These are phyloP conservation scores for Micrastur ruficollis DNA, from an alignment of 2,797 vertebrate species.

Conservation along the genomic window DNA sequence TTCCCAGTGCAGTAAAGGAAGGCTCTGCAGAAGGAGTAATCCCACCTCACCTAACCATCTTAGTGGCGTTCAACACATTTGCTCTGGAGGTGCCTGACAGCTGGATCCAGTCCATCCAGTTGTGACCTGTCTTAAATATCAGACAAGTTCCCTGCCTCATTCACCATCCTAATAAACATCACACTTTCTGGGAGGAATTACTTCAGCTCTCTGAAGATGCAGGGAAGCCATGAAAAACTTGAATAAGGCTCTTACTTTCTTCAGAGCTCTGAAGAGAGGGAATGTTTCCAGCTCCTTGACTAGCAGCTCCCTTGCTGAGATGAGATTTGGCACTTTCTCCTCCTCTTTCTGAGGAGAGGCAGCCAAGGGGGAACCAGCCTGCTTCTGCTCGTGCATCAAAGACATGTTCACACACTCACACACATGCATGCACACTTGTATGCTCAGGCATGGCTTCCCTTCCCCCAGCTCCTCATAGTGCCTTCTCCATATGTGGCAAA, in stretches of 20 bases:
- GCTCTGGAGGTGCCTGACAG: neutral
- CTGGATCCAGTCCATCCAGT: neutral
- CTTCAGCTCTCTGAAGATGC: slow-evolving; percentile 15
- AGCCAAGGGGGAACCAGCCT: neutral
- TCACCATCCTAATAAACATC: neutral
- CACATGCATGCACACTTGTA: neutral
- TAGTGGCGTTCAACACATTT: neutral
- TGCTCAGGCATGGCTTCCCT: neutral
- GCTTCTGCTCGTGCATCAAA: neutral
- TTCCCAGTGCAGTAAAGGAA: neutral
- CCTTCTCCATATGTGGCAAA: neutral
- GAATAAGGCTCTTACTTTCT: neutral
- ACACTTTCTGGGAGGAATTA: neutral
- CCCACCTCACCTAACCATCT: neutral
- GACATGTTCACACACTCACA: neutral
- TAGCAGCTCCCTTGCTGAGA: slow-evolving; percentile 33
- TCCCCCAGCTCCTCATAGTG: neutral
- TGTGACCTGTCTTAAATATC: neutral
- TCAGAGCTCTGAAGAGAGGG: neutral
- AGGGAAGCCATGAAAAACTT: neutral
- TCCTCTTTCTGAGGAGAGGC: neutral
- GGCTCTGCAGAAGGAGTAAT: neutral
- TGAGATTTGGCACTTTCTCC: slow-evolving; percentile 23
- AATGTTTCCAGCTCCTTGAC: slow-evolving; percentile 34
- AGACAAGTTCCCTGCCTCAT: neutral